These are phyloP conservation scores for Acipenser oxyrinchus DNA, from an alignment of 2,797 vertebrate genomes.

Conservation along the genomic window DNA sequence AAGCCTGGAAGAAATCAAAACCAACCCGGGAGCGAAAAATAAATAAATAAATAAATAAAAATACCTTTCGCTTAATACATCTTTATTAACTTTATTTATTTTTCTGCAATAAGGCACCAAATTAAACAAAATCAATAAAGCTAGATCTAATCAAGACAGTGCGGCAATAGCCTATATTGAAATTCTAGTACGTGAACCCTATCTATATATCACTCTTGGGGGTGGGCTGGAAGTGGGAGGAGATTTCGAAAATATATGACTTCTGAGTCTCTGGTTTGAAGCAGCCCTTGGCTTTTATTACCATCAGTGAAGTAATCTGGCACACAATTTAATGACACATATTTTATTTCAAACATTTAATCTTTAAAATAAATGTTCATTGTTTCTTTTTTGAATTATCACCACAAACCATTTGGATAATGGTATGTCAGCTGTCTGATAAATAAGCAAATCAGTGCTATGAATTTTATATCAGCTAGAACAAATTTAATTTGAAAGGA, in stretches of 20 bases:
- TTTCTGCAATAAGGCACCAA: conserved; percentile 46
- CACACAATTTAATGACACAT: too few relatives aligned
- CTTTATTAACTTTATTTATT: conserved; percentile 44
- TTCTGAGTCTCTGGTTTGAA: too few relatives aligned
- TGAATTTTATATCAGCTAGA: too few relatives aligned
- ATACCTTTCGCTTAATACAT: conserved; percentile 40
- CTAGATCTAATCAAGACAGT: conserved; percentile 51
- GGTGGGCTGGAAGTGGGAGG: conserved; percentile 7
- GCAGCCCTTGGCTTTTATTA: neutral
- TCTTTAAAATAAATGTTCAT: too few relatives aligned
- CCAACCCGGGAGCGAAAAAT: neutral
- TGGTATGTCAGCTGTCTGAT: too few relatives aligned
- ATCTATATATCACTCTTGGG: conserved; percentile 34
- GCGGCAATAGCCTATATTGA: conserved; percentile 54
- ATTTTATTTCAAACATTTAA: too few relatives aligned
- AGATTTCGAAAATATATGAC: neutral
- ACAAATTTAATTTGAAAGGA: too few relatives aligned
- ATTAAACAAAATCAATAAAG: conserved; percentile 60
- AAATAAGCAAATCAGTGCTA: too few relatives aligned
- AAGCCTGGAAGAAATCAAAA: neutral
- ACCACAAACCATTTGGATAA: too few relatives aligned
- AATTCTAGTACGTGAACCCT: conserved; percentile 26
- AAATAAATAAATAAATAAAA: neutral
- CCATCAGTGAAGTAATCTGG: too few relatives aligned
- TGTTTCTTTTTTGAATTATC: too few relatives aligned